These are phyloP conservation scores for Cephalopholis sonnerati DNA, from an alignment of 2,113 vertebrate species.

Conservation along the genomic window DNA sequence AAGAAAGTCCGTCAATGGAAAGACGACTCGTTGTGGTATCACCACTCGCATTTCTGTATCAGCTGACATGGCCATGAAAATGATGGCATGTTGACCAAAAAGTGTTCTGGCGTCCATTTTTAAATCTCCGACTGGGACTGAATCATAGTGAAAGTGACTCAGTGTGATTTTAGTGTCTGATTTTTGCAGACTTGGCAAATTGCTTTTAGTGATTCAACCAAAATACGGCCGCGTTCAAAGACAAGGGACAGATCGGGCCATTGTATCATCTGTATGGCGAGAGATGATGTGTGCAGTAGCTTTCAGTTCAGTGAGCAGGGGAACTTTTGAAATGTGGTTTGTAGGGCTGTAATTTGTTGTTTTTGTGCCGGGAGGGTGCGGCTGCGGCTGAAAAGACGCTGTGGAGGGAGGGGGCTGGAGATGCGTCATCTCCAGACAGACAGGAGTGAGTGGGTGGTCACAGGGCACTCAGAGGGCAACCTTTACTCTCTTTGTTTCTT, in stretches of 20 bases:
- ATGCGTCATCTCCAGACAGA: constrained; percentile 79
- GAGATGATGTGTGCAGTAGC: constrained; percentile 41
- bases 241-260: constrained; percentile 11
- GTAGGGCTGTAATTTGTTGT: constrained; percentile 80
- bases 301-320: constrained; percentile 28
- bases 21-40: neutral
- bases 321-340: constrained; percentile 50
- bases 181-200: constrained; percentile 20
- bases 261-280: constrained; percentile 34
- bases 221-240: constrained; percentile 28
- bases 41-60: neutral
- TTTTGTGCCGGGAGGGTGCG: constrained; percentile 77
- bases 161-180: constrained; percentile 36
- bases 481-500: neutral
- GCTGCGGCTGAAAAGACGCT: constrained; percentile 62
- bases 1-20: constrained; percentile 25
- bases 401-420: constrained; percentile 54
- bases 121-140: constrained; percentile 4
- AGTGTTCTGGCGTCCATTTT: constrained; percentile 1
- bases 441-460: constrained; percentile 70
- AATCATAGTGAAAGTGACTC: constrained; percentile 67
- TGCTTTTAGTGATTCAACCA: constrained; percentile 31
- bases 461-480: constrained; percentile 65
- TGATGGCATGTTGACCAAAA: constrained; percentile 12
- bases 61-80: neutral